Base-by-base conservation (phyloP, 2,888 invertebrate genomes). In the Dysmachus trigonus region DNA sequence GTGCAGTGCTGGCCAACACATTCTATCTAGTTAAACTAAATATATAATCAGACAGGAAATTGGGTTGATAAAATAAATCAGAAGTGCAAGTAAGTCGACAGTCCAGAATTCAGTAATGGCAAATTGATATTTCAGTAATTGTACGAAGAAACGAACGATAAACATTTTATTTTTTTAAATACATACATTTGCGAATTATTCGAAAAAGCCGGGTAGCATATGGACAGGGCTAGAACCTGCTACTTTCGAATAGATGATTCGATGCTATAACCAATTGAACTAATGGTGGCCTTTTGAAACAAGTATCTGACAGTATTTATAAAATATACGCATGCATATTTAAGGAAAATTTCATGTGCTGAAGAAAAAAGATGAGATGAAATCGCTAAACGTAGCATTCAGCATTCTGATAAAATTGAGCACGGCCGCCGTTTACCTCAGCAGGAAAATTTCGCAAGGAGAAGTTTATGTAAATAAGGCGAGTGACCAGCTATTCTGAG, bases 391-490 rank as follows among this genome's bases (percentile, higher is more conserved):
- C 30, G 22, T 41, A 27, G 22, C 30, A 77, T 18, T 77, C 41
- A 77, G 47, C 22, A 41, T n/a, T 77, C 47, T 22, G 41, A 47
- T 22, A 77, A 41, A 77, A 47, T 62, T 27, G 7, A 18, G 22
- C 77, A 18, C 13, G 18, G 31, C 41, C 22, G 22, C 47, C 47
- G 62, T 62, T 47, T 35, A 47, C 77, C 47, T 77, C 13, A 51
- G 41, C 38, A 35, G 33, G 35, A 30, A 77, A 47, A 27, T 27
- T 47, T 77, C 15, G 10, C 5, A 77, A 47, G 18, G 5, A 77
- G 27, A 77, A 77, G 47, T 77, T 77, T 77, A 77, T 77, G 77
- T 47, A 77, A 77, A 77, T 77, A 77, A 77, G 30, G 27, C 18
- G 77, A 77, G 6, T 77, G 77, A 27, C 47, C 47, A 47, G 41